Base-by-base conservation (phyloP, 1,140 invertebrate genomes). In the Euwallacea fornicatus region DNA sequence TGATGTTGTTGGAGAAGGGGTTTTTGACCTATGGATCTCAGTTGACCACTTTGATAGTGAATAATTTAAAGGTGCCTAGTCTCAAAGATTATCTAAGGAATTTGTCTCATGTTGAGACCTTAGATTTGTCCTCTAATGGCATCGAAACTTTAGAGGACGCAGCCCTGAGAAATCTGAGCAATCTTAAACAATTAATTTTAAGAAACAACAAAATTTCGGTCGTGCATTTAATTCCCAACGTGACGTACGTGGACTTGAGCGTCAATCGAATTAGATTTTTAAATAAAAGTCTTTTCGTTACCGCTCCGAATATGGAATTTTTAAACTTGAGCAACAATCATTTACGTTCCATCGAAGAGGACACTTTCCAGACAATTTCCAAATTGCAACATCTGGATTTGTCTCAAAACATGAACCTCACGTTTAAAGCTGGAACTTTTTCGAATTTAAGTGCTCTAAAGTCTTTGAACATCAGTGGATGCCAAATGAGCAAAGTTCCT, bases 281-380 rank as follows among this genome's bases (percentile, higher is more conserved):
- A 33, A 10, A 16, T 13, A 50, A 65, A 43, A 46, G 16, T 41
- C 53, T 42, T 9, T 69, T 69, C 46, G 7, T 9, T n/a, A 42
- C 33, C 8, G n/a, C 69, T 9, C 42, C 47, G 44, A 54, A 66
- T 41, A 42, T 75, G 9, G 33, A 62, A 58, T 71, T 56, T 44
- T 42, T 74, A 44, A 70, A 74, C 33, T 44, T 74, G 41, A 74
- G 73, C 16, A 64, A 55, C 0, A 76, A 76, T 16, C 9, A 33
- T 7, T 56, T 76, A 15, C 58, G 59, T 58, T 21, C 1, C 0
- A 50, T 69, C 9, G 33, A 69, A 7, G 15, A 42, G 7, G 42
- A 61, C 21, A 61, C 66, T 11, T 69, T 69, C 16, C 4, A 13
- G 50, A 11, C 33, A 42, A 15, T 69, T 46, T 42, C 44, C 7